A percentile compares a stretch with the other conserved stretches of the same genome.
These are phyloP conservation scores for Meteorus colon DNA, from an alignment of 2,888 invertebrate genomes.

Conservation along the genomic window DNA sequence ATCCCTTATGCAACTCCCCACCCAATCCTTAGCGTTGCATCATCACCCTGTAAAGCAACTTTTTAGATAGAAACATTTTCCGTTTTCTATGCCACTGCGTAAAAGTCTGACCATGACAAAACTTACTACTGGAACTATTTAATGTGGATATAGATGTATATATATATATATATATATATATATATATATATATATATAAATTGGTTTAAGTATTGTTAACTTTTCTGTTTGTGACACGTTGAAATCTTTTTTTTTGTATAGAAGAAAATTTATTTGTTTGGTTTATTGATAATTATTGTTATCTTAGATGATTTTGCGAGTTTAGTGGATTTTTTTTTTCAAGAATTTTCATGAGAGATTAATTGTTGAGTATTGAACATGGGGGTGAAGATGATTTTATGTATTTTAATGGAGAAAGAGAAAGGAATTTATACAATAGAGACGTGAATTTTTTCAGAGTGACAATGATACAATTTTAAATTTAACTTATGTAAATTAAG, in stretches of 20 bases:
- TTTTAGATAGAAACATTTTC: constrained; percentile 65
- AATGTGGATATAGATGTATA: not conserved
- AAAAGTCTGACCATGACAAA: constrained; percentile 53
- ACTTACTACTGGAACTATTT: constrained; percentile 54
- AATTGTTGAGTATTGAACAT: too few species aligned
- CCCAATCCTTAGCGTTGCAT: constrained; percentile 40
- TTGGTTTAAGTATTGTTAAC: constrained; percentile 46
- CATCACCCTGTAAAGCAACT: constrained; percentile 53
- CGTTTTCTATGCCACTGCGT: constrained; percentile 53
- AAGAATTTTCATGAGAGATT: too few species aligned
- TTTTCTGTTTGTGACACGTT: constrained; percentile 52
- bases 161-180: not conserved
- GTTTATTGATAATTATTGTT: too few species aligned
- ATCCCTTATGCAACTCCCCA: not conserved
- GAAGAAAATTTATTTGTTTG: not conserved
- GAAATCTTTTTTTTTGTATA: not conserved
- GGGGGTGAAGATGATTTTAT: too few species aligned
- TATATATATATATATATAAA: not conserved
- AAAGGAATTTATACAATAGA: too few species aligned
- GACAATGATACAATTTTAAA: too few species aligned
- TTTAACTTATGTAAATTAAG: too few species aligned
- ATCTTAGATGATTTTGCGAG: too few species aligned
- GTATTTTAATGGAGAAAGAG: too few species aligned
- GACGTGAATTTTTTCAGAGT: too few species aligned
- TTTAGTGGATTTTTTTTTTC: too few species aligned